Conservation (phyloP, 2,797 vertebrate species). For the Cuniculus paca region DNA sequence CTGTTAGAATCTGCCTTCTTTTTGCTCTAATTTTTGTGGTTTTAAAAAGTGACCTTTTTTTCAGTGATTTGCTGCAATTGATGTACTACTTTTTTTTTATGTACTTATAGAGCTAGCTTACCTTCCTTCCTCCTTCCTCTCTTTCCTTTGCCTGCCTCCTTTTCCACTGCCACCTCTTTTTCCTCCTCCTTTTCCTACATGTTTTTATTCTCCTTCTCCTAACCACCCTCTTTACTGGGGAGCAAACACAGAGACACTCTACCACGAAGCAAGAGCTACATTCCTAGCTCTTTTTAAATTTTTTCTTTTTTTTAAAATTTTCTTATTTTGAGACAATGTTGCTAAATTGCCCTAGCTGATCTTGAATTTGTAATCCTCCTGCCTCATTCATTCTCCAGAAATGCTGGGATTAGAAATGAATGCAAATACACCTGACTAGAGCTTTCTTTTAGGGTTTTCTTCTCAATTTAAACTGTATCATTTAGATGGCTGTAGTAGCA, state of each 20-base stretch:
- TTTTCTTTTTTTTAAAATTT: not conserved
- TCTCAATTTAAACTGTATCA: conserved; percentile 16
- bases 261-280: not conserved
- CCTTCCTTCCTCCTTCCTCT: not conserved
- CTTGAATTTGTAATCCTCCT: not conserved
- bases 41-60: not conserved
- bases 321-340: not conserved
- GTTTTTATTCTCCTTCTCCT: not conserved
- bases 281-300: not conserved
- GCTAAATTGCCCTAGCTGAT: not conserved
- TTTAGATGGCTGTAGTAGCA: conserved; percentile 50
- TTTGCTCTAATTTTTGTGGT: conserved; percentile 19
- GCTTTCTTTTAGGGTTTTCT: conserved; percentile 35
- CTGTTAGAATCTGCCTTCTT: conserved; percentile 3
- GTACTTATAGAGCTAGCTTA: not conserved
- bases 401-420: not conserved
- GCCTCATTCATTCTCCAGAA: not conserved
- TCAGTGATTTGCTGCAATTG: not conserved
- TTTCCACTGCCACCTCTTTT: not conserved
- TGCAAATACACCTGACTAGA: not conserved
- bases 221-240: not conserved
- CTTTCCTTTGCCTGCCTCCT: not conserved
- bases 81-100: too few species aligned
- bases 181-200: not conserved
- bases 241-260: not conserved